Conservation (phyloP, 1,140 invertebrate species). For the Magallana gigas region DNA sequence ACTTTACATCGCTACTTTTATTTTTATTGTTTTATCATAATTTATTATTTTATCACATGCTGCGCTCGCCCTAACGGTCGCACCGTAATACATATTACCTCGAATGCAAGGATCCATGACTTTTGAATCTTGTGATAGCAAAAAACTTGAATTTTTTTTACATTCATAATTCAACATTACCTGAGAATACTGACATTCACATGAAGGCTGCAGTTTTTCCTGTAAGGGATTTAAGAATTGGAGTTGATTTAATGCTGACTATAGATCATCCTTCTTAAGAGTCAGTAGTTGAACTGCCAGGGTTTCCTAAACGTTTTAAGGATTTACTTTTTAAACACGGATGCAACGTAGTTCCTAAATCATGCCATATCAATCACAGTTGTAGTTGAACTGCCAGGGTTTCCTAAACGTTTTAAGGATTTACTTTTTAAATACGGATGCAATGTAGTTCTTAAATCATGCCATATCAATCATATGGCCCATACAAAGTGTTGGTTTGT, state of each 20-base stretch:
- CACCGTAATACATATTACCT: too few relatives aligned
- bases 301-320: conserved; percentile 13
- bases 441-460: conserved; percentile 26
- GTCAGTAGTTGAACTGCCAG: background rate
- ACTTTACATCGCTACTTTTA: too few relatives aligned
- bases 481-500: background rate
- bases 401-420: conserved; percentile 19
- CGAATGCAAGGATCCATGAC: too few relatives aligned
- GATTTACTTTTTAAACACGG: background rate
- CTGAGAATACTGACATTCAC: too few relatives aligned
- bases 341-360: conserved; percentile 22
- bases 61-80: too few relatives aligned
- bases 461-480: background rate
- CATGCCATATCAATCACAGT: background rate
- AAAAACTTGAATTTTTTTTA: too few relatives aligned
- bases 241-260: conserved; percentile 32
- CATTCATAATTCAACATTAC: too few relatives aligned
- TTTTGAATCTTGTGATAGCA: too few relatives aligned
- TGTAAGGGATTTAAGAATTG: background rate
- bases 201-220: background rate
- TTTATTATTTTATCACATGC: too few relatives aligned
- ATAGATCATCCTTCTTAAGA: background rate
- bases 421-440: background rate
- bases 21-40: too few relatives aligned
- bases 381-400: background rate